phyloP scores from a whole-genome alignment of 2,797 vertebrate species.

The Coracias cyanogaster region DNA sequence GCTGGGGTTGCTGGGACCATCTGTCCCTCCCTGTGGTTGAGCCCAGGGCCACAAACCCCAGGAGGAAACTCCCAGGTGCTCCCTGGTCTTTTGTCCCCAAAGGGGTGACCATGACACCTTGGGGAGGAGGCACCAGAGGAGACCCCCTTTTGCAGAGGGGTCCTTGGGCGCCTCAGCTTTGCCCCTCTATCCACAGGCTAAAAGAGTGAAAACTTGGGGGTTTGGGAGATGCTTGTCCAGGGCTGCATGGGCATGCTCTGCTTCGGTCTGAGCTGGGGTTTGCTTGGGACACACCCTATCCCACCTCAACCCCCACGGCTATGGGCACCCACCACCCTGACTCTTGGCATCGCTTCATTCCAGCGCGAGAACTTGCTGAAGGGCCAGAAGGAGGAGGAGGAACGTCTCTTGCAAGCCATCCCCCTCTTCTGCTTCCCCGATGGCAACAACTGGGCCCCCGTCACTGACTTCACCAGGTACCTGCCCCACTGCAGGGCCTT shows the following conservation, averaged over 20 bases:
- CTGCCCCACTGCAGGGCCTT: fast-evolving
- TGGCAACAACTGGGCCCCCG: constrained; percentile 88
- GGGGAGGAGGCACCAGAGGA: background rate
- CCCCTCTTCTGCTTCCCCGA: constrained; percentile 97
- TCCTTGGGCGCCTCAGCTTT: background rate
- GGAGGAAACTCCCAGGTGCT: background rate
- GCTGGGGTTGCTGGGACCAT: background rate
- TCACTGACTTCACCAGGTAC: constrained; percentile 90
- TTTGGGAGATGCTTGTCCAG: background rate
- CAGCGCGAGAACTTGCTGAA: constrained; percentile 89
- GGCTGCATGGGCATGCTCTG: background rate
- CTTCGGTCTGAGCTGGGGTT: fast-evolving
- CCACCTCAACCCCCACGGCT: background rate
- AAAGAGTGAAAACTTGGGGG: background rate
- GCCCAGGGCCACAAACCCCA: background rate
- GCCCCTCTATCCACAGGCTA: background rate
- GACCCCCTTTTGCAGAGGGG: too few relatives aligned
- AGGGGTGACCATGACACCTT: background rate
- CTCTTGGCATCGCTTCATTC: background rate
- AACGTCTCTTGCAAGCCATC: constrained; percentile 89
- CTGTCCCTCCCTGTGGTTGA: background rate
- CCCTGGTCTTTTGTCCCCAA: background rate
- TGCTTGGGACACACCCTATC: background rate
- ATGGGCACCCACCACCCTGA: background rate
- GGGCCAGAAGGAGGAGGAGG: constrained; percentile 92